Evolutionary conservation across 1,140 invertebrate species (phyloP), one percentile per base, ranked within the genome.

Genomic region (Ceratosolen solmsi): DNA sequence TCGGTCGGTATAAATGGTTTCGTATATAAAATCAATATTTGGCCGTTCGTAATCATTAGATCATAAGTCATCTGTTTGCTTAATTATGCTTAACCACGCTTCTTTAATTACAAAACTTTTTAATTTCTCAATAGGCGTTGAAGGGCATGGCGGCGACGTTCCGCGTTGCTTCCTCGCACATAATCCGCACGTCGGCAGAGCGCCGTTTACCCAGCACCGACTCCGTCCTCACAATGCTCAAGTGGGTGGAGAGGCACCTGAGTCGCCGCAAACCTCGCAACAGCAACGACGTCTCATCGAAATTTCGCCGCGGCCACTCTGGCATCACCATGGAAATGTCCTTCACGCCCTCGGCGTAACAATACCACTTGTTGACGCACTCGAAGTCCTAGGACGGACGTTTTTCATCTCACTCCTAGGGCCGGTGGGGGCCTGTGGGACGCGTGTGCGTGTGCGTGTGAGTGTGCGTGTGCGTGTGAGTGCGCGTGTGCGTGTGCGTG

Each of bases 81-180:
- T n/a, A n/a, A n/a, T n/a, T n/a, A n/a, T n/a, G n/a, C n/a, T n/a
- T n/a, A n/a, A n/a, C n/a, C n/a, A n/a, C n/a, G n/a, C n/a, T n/a
- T n/a, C n/a, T n/a, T n/a, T n/a, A 0, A 33, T n/a, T 36, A 68
- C 2, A 68, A 68, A 65, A 20, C 38, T 68, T 38, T n/a, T n/a
- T 68, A 68, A 36, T 46, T 73, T 22, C 38, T 27, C 73, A 33
- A 85, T 84, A 96, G 95, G 95, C 96, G 7, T 88, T 97, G 22
- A 96, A 96, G 93, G 96, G 96, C 88, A 97, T 98, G 96, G 96
- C 96, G 3, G 95, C 96, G 0, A 97, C 96, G 11, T 98, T 98
- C 93, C 93, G 96, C 46, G 96, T 98, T 2, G 95, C 96, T 0
- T 95, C 95, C 0, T 96, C 96, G 4, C 93, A 95, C 84, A 96